A percentile compares a stretch with the other conserved stretches of the same genome.
phyloP scores from a whole-genome alignment of 2,888 invertebrate species.

The Drosophila differens region DNA sequence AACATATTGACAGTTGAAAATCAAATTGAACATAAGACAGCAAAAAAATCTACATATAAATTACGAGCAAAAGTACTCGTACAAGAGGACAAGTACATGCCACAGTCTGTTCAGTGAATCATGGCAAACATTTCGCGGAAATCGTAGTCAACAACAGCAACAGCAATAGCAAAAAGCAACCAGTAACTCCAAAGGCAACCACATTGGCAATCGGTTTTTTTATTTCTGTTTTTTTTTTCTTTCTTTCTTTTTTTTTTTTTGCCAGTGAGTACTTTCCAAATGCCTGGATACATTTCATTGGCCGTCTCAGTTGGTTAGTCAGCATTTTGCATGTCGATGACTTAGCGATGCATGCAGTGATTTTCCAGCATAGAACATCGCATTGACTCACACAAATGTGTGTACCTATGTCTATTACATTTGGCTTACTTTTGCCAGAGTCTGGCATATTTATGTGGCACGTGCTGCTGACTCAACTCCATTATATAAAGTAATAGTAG shows the following conservation, averaged over 20 bases:
- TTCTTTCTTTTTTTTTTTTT: neutral
- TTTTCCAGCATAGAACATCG: conserved; percentile 39
- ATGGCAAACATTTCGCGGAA: conserved; percentile 74
- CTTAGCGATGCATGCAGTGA: conserved; percentile 47
- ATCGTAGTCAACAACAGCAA: conserved; percentile 46
- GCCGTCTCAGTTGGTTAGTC: conserved; percentile 67
- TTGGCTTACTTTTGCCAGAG: conserved; percentile 20
- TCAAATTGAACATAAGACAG: conserved; percentile 67
- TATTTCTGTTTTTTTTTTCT: neutral
- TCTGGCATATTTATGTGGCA: conserved; percentile 32
- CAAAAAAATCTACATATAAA: conserved; percentile 72
- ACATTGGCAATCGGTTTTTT: conserved; percentile 47
- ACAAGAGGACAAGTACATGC: conserved; percentile 46
- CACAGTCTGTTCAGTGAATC: conserved; percentile 70
- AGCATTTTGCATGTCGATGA: conserved; percentile 64
- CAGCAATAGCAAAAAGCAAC: conserved; percentile 11
- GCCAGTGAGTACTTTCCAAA: conserved; percentile 63
- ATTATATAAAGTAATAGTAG: conserved; percentile 21
- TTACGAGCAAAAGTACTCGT: conserved; percentile 54
- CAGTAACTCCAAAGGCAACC: conserved; percentile 23
- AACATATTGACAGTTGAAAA: conserved; percentile 73
- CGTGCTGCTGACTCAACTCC: conserved; percentile 38
- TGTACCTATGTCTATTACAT: conserved; percentile 9
- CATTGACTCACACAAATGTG: conserved; percentile 28
- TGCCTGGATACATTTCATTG: conserved; percentile 66